Conservation (phyloP, 2,888 invertebrate species). For the Ectemnius continuus region DNA sequence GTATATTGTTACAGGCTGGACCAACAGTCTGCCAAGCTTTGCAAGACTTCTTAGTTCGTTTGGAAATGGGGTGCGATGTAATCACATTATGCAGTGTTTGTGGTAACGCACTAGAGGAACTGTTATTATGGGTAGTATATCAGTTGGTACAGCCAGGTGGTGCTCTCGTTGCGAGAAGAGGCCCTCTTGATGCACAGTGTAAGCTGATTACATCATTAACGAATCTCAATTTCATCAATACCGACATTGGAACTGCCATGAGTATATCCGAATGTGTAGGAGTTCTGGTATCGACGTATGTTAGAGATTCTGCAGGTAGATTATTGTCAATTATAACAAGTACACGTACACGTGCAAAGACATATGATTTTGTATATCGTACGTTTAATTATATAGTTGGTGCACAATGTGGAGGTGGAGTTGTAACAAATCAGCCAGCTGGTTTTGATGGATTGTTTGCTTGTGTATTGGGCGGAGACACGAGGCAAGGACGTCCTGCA, state of each 20-base stretch:
- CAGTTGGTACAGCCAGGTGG: slow-evolving; percentile 86
- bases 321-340: no score
- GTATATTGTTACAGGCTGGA: slow-evolving; percentile 81
- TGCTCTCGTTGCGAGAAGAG: slow-evolving; percentile 82
- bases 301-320: slow-evolving; percentile 71
- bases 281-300: slow-evolving; percentile 73
- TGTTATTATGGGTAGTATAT: slow-evolving; percentile 85
- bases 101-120: slow-evolving; percentile 82
- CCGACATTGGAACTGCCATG: slow-evolving; percentile 85
- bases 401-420: slow-evolving; percentile 75
- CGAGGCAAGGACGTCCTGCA: slow-evolving; percentile 83
- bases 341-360: no score
- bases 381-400: slow-evolving; percentile 61
- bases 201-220: slow-evolving; percentile 84
- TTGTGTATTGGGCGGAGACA: slow-evolving; percentile 84
- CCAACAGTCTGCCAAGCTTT: slow-evolving; percentile 87
- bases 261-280: slow-evolving; percentile 87
- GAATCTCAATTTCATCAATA: slow-evolving; percentile 83
- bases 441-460: slow-evolving; percentile 88
- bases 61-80: slow-evolving; percentile 84
- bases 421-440: slow-evolving; percentile 79
- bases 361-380: background rate
- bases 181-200: slow-evolving; percentile 87
- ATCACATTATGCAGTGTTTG: slow-evolving; percentile 80
- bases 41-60: slow-evolving; percentile 84